Conservation (phyloP, 2,888 invertebrate species). For the Tinea semifulvella region DNA sequence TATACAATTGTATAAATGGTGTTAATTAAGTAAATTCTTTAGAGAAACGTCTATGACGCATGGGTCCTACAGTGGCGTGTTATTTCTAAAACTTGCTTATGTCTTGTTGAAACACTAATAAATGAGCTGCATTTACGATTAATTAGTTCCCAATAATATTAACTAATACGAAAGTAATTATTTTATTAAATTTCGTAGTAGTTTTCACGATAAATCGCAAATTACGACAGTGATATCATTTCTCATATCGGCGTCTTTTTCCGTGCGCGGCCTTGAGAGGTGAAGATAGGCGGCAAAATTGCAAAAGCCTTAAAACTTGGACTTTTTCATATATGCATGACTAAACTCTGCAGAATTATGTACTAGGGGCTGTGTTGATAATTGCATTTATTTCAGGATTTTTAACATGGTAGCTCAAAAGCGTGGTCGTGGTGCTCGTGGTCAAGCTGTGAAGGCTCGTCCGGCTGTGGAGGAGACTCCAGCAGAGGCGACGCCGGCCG, state of each 20-base stretch:
- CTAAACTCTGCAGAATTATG: neutral
- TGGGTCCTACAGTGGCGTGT: neutral
- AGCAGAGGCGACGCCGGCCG: constrained; percentile 22
- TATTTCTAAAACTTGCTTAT: constrained; percentile 1
- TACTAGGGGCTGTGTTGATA: neutral
- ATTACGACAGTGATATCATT: constrained; percentile 20
- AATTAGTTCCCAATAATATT: no score
- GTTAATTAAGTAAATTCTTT: neutral
- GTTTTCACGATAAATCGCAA: no score
- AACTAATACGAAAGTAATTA: no score
- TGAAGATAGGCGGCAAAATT: constrained; percentile 44
- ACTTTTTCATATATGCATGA: no score
- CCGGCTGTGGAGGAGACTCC: constrained; percentile 28
- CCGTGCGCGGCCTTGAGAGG: constrained; percentile 39
- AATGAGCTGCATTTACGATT: no score
- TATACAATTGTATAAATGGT: neutral
- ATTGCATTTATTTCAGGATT: neutral
- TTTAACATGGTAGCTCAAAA: constrained; percentile 51
- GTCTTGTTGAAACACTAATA: neutral
- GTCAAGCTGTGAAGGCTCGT: constrained; percentile 45
- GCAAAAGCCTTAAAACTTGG: constrained; percentile 16
- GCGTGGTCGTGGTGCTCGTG: constrained; percentile 55
- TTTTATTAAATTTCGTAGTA: no score
- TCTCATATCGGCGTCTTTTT: constrained; percentile 29
- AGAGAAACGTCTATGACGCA: neutral